Conservation (phyloP, 1,140 invertebrate genomes). For the Eumeta japonica region DNA sequence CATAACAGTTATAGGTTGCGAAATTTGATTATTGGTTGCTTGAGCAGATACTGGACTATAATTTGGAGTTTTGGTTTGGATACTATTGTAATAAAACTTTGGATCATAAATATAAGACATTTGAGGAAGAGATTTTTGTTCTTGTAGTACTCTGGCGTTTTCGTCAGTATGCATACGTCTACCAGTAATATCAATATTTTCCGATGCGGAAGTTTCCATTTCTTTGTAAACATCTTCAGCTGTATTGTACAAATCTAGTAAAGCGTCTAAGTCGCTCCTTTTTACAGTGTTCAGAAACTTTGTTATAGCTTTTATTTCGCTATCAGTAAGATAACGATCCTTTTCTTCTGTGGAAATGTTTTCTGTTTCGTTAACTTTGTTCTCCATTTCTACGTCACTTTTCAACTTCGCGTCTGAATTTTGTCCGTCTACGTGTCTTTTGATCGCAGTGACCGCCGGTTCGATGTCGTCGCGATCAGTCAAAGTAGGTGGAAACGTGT, state of each 20-base stretch:
- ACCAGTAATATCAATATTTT: no score
- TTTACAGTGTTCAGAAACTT: slow-evolving; percentile 36
- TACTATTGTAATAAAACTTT: no score
- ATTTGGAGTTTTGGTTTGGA: no score
- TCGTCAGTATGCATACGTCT: no score
- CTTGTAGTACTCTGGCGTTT: no score
- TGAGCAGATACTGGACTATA: no score
- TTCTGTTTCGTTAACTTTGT: not conserved
- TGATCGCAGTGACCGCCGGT: not conserved
- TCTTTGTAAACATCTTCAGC: slow-evolving; percentile 46
- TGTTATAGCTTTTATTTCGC: slow-evolving; percentile 36
- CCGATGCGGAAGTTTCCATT: no score
- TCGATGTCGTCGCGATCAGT: not conserved
- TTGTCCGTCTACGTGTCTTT: not conserved
- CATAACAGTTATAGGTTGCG: no score
- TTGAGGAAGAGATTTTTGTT: no score
- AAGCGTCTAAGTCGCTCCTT: slow-evolving; percentile 44
- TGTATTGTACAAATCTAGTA: slow-evolving; percentile 46
- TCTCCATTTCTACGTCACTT: not conserved
- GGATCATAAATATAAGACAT: no score
- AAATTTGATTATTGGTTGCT: no score
- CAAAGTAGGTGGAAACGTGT: no score
- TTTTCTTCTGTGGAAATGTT: slow-evolving; percentile 7
- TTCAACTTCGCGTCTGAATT: not conserved
- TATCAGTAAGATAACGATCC: slow-evolving; percentile 37